Evolutionary conservation across 2,797 vertebrate genomes (phyloP).

Genomic region (Emydoidea blandingii): DNA sequence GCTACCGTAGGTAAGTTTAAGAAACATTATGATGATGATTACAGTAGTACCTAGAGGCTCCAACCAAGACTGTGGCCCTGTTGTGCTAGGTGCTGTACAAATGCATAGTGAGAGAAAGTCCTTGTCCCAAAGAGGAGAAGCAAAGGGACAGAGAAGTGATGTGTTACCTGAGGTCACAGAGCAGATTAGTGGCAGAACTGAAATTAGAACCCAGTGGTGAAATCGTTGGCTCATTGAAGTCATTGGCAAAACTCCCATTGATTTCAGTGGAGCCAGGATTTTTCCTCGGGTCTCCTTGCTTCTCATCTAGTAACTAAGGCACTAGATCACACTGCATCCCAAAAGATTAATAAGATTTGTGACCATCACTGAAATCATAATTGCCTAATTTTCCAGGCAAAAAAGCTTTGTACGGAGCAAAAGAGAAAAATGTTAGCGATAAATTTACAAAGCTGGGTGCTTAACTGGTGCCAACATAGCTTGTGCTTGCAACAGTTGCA

Average conservation of each 20-base stretch:
- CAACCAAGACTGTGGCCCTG: neutral
- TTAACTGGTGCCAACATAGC: rapidly evolving
- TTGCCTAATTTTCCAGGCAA: neutral
- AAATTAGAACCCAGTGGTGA: neutral
- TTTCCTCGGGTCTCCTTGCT: neutral
- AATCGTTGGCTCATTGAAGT: neutral
- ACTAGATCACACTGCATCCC: neutral
- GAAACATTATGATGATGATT: neutral
- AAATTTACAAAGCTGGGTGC: neutral
- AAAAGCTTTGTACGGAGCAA: neutral
- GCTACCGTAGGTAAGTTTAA: conserved; percentile 91
- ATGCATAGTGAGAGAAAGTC: neutral
- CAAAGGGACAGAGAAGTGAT: neutral
- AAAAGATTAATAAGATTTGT: neutral
- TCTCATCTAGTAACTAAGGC: neutral
- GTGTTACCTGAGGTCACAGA: neutral
- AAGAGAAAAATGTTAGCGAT: neutral
- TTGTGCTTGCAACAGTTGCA: neutral
- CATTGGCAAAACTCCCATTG: neutral
- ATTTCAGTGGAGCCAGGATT: conserved; percentile 10
- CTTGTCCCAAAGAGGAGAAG: neutral
- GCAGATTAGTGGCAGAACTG: neutral
- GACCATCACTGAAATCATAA: neutral
- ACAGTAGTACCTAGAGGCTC: neutral
- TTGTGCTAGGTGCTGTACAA: neutral